Evolutionary conservation across 2,113 vertebrate species (phyloP), one percentile per base, ranked within the genome.

Genomic region (Perca schrenkii): DNA sequence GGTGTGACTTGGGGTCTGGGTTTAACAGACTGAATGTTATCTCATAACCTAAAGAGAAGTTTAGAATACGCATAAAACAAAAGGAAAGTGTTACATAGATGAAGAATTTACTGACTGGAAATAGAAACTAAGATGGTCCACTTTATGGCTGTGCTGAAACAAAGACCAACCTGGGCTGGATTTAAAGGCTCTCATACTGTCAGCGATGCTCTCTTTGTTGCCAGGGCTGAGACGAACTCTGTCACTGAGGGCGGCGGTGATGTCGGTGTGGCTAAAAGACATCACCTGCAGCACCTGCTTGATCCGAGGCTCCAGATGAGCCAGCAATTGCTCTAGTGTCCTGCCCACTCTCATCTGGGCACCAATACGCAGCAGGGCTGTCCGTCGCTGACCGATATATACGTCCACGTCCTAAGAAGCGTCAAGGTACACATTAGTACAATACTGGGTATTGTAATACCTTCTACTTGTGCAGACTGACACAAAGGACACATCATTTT

Each of bases 1-100:
- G 78, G 10, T 99, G 98, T 16, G 97, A 97, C 88, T 96, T 97
- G 49, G 98, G 98, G 88, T 99, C 97, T 0, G 98, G 98, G 89
- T 99, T 99, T 85, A 99, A 88, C 85, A 99, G 94, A 85, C 97
- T 99, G 95, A 99, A 99, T 21, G 97, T 99, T 92, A 99, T 97
- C 91, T 99, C 98, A 5, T 98, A 98, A 60, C 98, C 98, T 99
- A n/a, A 54, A 82, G 16, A 16, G 21, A 80, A 47, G 43, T 60
- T n/a, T 25, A 80, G 6, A 63, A 61, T 13, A 50, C 69, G 8
- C 3, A 34, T 4, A 71, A 47, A 63, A 46, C 1, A 74, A 43
- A 43, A 43, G 10, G 40, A 43, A 40, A 43, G 25, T 50, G 40
- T 66, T 58, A 74, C 5, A 60, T 14, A 57, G 3, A 15, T 56